Percentiles rank a stretch among this genome's conserved stretches.
These are phyloP conservation scores for Peromyscus eremicus DNA, from an alignment of 2,797 vertebrate genomes.

Conservation along the genomic window DNA sequence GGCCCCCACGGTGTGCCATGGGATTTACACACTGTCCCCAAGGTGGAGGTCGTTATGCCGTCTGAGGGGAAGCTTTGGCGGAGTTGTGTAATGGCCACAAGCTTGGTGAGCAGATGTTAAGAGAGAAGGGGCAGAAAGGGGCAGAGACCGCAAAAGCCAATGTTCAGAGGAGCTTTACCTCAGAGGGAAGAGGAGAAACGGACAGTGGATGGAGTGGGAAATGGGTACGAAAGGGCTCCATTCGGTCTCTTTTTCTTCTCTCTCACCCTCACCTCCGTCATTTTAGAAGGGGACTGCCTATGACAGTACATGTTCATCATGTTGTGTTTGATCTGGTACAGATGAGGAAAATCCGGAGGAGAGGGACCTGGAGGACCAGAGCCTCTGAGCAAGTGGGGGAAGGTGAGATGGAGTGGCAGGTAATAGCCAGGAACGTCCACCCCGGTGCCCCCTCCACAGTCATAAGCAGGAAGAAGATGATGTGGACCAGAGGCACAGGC, in stretches of 20 bases:
- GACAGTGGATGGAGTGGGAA: not conserved
- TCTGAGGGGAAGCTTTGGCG: not conserved
- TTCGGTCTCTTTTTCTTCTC: too few species aligned
- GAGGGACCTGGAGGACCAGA: not conserved
- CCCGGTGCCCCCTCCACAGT: too few species aligned
- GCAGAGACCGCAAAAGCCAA: not conserved
- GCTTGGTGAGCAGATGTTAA: not conserved
- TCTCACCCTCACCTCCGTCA: not conserved
- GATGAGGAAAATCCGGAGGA: not conserved
- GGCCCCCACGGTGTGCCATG: rapidly evolving
- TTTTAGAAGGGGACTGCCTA: not conserved
- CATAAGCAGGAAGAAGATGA: not conserved
- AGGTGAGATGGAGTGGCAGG: not conserved
- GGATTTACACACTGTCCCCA: not conserved
- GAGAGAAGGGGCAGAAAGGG: not conserved
- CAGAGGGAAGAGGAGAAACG: not conserved
- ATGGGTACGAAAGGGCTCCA: not conserved
- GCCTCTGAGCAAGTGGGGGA: not conserved
- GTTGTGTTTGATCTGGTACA: not conserved
- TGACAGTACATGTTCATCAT: not conserved
- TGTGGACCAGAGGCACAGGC: rapidly evolving
- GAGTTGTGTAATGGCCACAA: not conserved
- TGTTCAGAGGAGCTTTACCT: not conserved
- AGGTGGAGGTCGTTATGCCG: rapidly evolving
- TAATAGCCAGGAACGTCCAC: not conserved